Conservation (phyloP, 2,888 invertebrate genomes). For the Drosophila mulleri region DNA sequence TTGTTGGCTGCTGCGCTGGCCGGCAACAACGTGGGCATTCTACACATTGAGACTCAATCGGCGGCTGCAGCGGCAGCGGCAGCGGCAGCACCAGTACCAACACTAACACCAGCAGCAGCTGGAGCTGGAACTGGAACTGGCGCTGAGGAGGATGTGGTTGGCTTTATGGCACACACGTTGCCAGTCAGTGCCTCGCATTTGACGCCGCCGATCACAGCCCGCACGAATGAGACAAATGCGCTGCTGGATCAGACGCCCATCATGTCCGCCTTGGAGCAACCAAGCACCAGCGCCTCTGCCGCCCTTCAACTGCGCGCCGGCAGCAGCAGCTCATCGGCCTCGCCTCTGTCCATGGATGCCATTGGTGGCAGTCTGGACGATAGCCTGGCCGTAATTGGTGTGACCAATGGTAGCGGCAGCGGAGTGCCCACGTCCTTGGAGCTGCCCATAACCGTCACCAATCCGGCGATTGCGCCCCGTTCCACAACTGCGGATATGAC, state of each 20-base stretch:
- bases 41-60: constrained; percentile 50
- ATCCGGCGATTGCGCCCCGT: constrained; percentile 89
- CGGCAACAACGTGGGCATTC: constrained; percentile 84
- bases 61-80: neutral
- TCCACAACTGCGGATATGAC: constrained; percentile 33
- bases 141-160: constrained; percentile 33
- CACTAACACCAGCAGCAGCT: neutral
- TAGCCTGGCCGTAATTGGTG: constrained; percentile 87
- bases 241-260: constrained; percentile 91
- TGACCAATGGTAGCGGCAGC: constrained; percentile 85
- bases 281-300: constrained; percentile 82
- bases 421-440: constrained; percentile 89
- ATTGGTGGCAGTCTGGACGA: constrained; percentile 85
- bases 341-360: constrained; percentile 32
- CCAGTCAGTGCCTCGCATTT: constrained; percentile 52
- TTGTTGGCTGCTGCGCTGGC: constrained; percentile 91
- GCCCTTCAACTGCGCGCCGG: constrained; percentile 62
- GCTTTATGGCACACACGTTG: constrained; percentile 67
- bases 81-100: neutral
- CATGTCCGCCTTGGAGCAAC: constrained; percentile 92
- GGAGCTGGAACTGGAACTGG: neutral
- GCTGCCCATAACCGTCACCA: constrained; percentile 91
- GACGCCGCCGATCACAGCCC: constrained; percentile 77
- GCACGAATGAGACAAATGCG: constrained; percentile 91
- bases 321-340: constrained; percentile 81